phyloP scores from a whole-genome alignment of 1,140 invertebrate species.

The Zaprionus taronus region DNA sequence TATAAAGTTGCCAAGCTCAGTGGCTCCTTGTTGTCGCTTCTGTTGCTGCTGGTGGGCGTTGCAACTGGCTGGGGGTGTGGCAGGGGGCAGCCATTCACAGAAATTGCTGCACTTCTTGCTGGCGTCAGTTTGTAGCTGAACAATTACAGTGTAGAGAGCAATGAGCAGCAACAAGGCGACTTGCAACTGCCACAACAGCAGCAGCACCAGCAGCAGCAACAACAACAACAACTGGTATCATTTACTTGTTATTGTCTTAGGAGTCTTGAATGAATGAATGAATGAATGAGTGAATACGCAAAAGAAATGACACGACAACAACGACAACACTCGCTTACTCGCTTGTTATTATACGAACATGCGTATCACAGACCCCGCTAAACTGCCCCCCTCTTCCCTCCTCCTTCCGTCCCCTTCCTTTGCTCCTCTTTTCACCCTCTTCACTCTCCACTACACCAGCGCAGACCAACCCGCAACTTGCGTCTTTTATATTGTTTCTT shows the following conservation, averaged over 20 bases:
- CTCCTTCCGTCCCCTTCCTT: not conserved
- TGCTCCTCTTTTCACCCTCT: not conserved
- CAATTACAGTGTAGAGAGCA: slow-evolving; percentile 56
- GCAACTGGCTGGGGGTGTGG: slow-evolving; percentile 6
- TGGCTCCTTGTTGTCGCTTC: slow-evolving; percentile 30
- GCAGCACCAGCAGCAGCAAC: slow-evolving; percentile 26
- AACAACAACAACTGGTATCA: slow-evolving; percentile 55
- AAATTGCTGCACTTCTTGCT: slow-evolving; percentile 58
- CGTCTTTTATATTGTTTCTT: slow-evolving; percentile 11
- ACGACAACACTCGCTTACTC: slow-evolving; percentile 12
- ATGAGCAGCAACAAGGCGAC: slow-evolving; percentile 2
- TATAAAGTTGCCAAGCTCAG: slow-evolving; percentile 7
- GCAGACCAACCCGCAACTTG: not conserved
- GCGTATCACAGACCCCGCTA: slow-evolving; percentile 9
- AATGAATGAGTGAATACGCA: slow-evolving; percentile 52
- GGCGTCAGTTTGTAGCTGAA: slow-evolving; percentile 46
- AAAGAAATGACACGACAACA: slow-evolving; percentile 65
- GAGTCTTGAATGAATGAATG: slow-evolving; percentile 58
- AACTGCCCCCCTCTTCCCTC: not conserved
- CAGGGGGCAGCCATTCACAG: slow-evolving; percentile 63
- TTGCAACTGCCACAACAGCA: slow-evolving; percentile 45
- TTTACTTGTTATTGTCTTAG: slow-evolving; percentile 74
- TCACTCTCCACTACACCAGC: not conserved
- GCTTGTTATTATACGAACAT: slow-evolving; percentile 44
- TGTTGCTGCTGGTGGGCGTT: slow-evolving; percentile 18